Evolutionary conservation across 2,113 vertebrate genomes (phyloP).

Genomic region (Pseudorectes ferrugineus): DNA sequence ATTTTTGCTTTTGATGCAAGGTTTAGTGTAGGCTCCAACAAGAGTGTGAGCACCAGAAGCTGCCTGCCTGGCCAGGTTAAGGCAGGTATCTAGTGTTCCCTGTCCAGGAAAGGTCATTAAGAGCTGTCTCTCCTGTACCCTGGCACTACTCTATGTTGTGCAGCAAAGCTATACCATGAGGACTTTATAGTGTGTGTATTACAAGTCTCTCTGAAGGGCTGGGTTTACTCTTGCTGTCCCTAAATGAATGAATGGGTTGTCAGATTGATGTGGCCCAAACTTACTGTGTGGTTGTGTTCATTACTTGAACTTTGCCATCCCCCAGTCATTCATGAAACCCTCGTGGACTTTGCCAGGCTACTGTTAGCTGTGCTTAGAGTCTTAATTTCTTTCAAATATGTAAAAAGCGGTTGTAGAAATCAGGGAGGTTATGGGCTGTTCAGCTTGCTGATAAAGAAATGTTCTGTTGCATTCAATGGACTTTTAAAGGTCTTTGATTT

Average conservation of each 20-base stretch:
- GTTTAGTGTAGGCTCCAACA: neutral
- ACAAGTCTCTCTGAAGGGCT: neutral
- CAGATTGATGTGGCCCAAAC: neutral
- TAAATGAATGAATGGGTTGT: neutral
- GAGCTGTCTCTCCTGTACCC: neutral
- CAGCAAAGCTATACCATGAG: neutral
- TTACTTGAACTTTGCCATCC: neutral
- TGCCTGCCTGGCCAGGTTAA: neutral
- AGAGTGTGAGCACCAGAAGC: neutral
- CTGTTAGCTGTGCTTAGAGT: neutral
- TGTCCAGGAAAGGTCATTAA: neutral
- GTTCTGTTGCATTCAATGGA: neutral
- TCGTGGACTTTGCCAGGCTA: neutral
- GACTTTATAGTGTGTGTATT: neutral
- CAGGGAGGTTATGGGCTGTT: neutral
- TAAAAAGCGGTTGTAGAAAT: neutral
- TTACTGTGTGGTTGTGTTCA: neutral
- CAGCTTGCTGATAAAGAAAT: neutral
- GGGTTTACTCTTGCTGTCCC: neutral
- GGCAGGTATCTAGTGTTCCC: neutral
- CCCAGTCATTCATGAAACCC: neutral
- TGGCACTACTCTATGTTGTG: neutral
- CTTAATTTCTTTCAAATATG: neutral
- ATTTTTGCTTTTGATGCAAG: neutral
- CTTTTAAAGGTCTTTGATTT: neutral